phyloP scores from a whole-genome alignment of 2,888 invertebrate genomes.

The Eurytoma californica region DNA sequence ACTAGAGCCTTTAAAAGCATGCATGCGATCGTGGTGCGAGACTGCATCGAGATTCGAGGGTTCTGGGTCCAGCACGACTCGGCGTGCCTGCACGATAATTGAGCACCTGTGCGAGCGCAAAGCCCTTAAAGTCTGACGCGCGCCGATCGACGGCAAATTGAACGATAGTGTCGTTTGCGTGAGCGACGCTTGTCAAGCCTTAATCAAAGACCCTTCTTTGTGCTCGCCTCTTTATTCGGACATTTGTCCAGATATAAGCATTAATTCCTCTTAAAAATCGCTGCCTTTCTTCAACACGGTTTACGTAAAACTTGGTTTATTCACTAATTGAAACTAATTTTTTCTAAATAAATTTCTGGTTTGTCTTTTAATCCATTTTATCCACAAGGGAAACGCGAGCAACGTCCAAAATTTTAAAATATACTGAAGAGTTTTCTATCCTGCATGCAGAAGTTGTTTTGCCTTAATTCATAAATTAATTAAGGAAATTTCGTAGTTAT shows the following conservation, averaged over 20 bases:
- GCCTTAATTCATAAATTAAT: too few relatives aligned
- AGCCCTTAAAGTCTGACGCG: background rate
- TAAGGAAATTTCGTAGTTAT: too few relatives aligned
- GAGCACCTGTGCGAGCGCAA: conserved; percentile 14
- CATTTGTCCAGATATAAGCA: conserved; percentile 43
- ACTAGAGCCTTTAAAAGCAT: too few relatives aligned
- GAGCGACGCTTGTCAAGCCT: conserved; percentile 48
- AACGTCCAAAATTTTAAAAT: too few relatives aligned
- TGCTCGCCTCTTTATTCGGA: conserved; percentile 35
- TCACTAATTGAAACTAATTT: too few relatives aligned
- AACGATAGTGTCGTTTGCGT: conserved; percentile 51
- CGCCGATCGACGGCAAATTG: conserved; percentile 48
- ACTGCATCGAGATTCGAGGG: background rate
- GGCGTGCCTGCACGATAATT: conserved; percentile 25
- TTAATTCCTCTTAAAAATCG: background rate
- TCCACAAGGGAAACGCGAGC: too few relatives aligned
- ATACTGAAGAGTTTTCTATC: too few relatives aligned
- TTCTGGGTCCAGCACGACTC: background rate
- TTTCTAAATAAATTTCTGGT: too few relatives aligned
- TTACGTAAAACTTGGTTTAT: too few relatives aligned
- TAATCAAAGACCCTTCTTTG: conserved; percentile 3
- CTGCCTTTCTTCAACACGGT: too few relatives aligned
- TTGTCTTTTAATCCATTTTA: too few relatives aligned
- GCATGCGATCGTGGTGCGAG: background rate
- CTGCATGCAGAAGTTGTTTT: too few relatives aligned